Evolutionary conservation across 2,113 vertebrate species (phyloP).

Genomic region (Odontophorus gujanensis): DNA sequence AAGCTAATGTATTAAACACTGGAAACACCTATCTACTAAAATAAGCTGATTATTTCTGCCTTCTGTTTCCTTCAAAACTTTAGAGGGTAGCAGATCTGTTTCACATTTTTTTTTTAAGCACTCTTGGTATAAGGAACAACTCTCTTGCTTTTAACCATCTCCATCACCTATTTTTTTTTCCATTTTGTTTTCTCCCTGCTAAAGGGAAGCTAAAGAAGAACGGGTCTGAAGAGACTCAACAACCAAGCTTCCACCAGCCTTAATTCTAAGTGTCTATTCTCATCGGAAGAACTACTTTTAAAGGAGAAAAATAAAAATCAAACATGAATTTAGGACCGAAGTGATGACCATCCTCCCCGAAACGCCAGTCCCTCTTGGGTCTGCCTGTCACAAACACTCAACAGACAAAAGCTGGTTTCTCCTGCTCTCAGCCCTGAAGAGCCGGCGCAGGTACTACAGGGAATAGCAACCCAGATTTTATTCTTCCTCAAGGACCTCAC

Average conservation of each 20-base stretch:
- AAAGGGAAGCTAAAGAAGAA: not conserved
- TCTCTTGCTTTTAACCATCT: not conserved
- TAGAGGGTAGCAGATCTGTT: not conserved
- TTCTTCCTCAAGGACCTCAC: slow-evolving; percentile 50
- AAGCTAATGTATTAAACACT: slow-evolving; percentile 12
- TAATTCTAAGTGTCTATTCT: rapidly evolving
- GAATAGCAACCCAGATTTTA: slow-evolving; percentile 54
- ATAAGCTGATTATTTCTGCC: slow-evolving; percentile 46
- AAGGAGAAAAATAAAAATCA: slow-evolving; percentile 7
- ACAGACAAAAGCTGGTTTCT: slow-evolving; percentile 28
- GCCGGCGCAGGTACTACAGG: slow-evolving; percentile 4
- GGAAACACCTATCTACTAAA: slow-evolving; percentile 10
- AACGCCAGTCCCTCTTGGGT: not conserved
- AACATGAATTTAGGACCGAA: not conserved
- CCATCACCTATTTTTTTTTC: not conserved
- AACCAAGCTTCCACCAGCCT: not conserved
- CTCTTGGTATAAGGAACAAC: not conserved
- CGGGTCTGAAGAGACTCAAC: not conserved
- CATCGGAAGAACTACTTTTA: not conserved
- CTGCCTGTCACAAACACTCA: slow-evolving; percentile 24
- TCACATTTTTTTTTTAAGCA: not conserved
- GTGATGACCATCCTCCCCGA: not conserved
- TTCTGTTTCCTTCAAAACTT: slow-evolving; percentile 24
- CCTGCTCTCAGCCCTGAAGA: slow-evolving; percentile 33
- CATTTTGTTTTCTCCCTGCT: not conserved